Base-by-base conservation (phyloP, 2,113 vertebrate species). In the Pygoscelis adeliae region DNA sequence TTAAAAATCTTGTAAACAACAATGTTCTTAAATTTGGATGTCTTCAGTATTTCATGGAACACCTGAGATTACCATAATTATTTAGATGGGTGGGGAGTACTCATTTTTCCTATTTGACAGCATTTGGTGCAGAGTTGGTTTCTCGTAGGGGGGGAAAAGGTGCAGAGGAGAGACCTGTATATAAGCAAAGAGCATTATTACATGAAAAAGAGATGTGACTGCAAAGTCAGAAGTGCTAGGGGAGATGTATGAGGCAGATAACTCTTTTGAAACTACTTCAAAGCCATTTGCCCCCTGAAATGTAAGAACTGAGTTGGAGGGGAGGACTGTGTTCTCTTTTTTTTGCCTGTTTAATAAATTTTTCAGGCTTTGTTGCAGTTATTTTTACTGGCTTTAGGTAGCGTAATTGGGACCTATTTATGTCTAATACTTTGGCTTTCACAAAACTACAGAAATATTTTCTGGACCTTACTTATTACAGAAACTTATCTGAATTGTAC, bases 111-210 rank as follows among this genome's bases (percentile, higher is more conserved):
- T 70, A 32, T 83, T 71, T 79, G 50, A 67, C 9, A 32, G 40
- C 3, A 19, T 83, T 87, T 78, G 66, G 14, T 67, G 20, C 38
- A 47, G 11, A 38, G 26, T 65, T 93, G 17, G 16, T 72, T 93
- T 86, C 53, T 83, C 1, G 9, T 14, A 3, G 2, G 1, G 16
- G 23, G 8, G 16, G 2, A 8, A 30, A 42, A 61, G 11, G 5
- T 69, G 8, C 32, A 67, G 59, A 73, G 32, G 18, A 66, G 14
- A 79, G 21, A 55, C 5, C 1, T 66, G 6, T 13, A 32, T 34
- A 18, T 44, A 67, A 80, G 11, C 5, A 53, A 77, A 89, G n/a
- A 78, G 7, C 11, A 38, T 63, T 72, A 18, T 80, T 74, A 62
- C 5, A 15, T 40, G 40, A 61, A 56, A 90, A 76, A 50, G 46